Base-by-base conservation (phyloP, 2,113 vertebrate species). In the Xyrauchen texanus region DNA sequence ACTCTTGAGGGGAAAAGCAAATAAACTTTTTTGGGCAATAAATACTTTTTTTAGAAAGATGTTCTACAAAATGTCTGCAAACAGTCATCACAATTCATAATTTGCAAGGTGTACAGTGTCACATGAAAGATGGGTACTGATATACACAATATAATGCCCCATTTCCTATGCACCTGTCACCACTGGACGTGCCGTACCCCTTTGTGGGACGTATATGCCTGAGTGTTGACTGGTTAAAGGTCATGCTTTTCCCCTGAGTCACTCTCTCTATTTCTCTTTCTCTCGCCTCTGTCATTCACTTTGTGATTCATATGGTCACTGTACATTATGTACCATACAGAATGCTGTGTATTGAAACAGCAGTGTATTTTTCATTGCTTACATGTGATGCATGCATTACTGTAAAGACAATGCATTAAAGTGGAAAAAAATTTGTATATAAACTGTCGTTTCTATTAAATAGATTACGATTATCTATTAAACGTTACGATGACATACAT, bases 201-300 rank as follows among this genome's bases (percentile, higher is more conserved):
- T 78, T 7, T 34, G 70, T 47, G 44, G 64, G 52, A 45, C 42
- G 6, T 46, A 34, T 4, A 34, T 4, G 44, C 51, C 42, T 45
- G 9, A 10, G 68, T 84, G 71, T 81, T 75, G 69, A 76, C 68
- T 70, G 74, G 16, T 62, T 64, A 84, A 84, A 84, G 80, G 83
- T 84, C 83, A 84, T 66, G 8, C 42, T 52, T 77, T 42, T 84
- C 83, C 83, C 71, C 1, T 49, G 83, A 79, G 83, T 68, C 71
- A 34, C 47, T 68, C 63, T 64, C 62, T 74, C 44, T 34, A 34
- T 34, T 34, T 15, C 65, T 64, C 55, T 15, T 8, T 53, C 65
- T 49, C 75, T 64, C 34, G 52, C 62, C 42, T 64, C 42, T 42
- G 21, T 76, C 34, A 62, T 7, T 46, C 67, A 44, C 44, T 46